Percentiles rank a stretch among this genome's conserved stretches.
Evolutionary conservation across 2,113 vertebrate species (phyloP).

Genomic region (Orthonyx spaldingii): DNA sequence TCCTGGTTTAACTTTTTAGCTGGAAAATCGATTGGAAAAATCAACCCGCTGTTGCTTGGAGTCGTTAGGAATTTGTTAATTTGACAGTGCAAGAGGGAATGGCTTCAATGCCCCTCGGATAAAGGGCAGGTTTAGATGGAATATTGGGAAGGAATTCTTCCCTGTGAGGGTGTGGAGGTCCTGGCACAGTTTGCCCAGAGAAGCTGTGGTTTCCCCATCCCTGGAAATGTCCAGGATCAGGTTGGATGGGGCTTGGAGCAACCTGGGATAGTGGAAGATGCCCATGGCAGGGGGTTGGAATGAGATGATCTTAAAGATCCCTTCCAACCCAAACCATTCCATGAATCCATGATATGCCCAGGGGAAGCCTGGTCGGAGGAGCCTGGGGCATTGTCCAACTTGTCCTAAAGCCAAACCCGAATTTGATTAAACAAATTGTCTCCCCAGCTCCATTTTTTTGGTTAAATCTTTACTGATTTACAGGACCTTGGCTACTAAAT

Average conservation of each 20-base stretch:
- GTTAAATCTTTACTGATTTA: not conserved
- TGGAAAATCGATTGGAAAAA: not conserved
- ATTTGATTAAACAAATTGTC: not conserved
- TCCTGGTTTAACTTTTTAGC: not conserved
- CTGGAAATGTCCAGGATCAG: not conserved
- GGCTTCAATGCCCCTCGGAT: fast-evolving
- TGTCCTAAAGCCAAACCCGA: not conserved
- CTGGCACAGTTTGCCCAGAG: not conserved
- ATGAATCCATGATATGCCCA: not conserved
- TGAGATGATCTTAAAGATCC: too few relatives aligned
- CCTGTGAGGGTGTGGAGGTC: not conserved
- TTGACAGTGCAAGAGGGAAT: not conserved
- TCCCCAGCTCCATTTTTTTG: not conserved
- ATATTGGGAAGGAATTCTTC: not conserved
- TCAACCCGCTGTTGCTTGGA: not conserved
- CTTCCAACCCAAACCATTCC: not conserved
- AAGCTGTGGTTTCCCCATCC: not conserved
- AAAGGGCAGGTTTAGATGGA: not conserved
- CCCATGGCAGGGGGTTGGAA: not conserved
- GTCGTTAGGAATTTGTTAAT: not conserved
- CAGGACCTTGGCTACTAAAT: not conserved
- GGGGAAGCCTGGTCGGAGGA: not conserved
- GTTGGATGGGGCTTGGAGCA: not conserved
- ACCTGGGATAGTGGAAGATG: not conserved
- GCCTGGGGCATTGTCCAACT: not conserved